A percentile compares a stretch with the other conserved stretches of the same genome.
phyloP scores from a whole-genome alignment of 2,113 vertebrate species.

The Entomyzon cyanotis region DNA sequence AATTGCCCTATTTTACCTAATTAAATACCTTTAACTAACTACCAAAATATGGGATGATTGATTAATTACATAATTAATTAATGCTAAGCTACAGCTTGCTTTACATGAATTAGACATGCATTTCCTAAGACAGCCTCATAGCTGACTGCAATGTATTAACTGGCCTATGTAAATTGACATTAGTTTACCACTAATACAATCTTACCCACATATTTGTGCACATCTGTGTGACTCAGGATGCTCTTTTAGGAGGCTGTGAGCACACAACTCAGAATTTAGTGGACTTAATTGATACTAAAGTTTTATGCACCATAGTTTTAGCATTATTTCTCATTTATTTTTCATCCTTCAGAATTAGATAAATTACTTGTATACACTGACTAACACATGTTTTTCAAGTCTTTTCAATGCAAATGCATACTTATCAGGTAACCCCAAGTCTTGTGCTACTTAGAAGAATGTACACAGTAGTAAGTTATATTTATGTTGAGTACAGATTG shows the following conservation, averaged over 20 bases:
- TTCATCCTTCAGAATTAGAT: not conserved
- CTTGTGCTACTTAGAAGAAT: not conserved
- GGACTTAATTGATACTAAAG: not conserved
- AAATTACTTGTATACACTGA: not conserved
- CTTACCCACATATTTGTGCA: not conserved
- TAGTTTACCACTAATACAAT: not conserved
- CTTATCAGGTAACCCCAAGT: not conserved
- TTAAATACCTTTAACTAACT: not conserved
- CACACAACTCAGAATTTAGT: not conserved
- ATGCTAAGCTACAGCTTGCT: not conserved
- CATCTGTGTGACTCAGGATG: not conserved
- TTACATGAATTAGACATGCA: not conserved
- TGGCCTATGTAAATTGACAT: not conserved
- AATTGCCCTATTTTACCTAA: not conserved
- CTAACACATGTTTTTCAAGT: not conserved
- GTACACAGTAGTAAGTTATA: not conserved
- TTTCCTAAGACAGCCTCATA: not conserved
- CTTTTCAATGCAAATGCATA: not conserved
- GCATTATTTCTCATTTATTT: not conserved
- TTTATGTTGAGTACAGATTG: not conserved
- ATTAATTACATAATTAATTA: not conserved
- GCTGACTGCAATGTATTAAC: not conserved
- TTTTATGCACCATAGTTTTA: not conserved
- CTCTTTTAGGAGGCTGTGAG: not conserved
- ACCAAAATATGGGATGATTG: not conserved